These are phyloP conservation scores for Coregonus clupeaformis DNA, from an alignment of 2,113 vertebrate species.

Conservation along the genomic window DNA sequence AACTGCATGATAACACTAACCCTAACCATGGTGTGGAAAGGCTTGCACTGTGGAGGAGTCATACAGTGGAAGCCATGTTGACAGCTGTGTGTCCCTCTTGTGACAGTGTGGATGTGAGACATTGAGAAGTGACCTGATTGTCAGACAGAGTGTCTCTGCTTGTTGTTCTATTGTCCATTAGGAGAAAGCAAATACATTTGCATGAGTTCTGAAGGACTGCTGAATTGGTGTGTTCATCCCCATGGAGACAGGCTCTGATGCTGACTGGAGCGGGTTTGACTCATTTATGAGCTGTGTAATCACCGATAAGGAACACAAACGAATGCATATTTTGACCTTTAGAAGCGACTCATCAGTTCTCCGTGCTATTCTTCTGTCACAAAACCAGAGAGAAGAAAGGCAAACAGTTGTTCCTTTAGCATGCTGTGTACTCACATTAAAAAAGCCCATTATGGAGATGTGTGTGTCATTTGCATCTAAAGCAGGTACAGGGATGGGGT, in stretches of 20 bases:
- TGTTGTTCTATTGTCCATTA: background rate
- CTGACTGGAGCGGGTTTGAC: conserved; percentile 9
- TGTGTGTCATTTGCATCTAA: conserved; percentile 49
- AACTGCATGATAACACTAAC: too few species aligned
- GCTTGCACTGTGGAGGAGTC: too few species aligned
- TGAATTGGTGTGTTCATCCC: conserved; percentile 30
- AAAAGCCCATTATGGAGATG: conserved; percentile 46
- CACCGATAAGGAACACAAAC: conserved; percentile 30
- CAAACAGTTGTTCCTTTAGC: conserved; percentile 25
- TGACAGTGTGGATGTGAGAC: background rate
- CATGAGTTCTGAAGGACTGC: conserved; percentile 5
- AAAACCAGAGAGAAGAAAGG: conserved; percentile 21
- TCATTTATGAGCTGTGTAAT: conserved; percentile 37
- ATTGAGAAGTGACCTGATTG: conserved; percentile 14
- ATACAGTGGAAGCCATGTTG: too few species aligned
- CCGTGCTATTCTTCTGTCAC: conserved; percentile 24
- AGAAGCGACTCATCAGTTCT: conserved; percentile 6
- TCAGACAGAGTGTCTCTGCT: background rate
- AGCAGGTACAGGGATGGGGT: conserved; percentile 19
- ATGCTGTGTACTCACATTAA: conserved; percentile 44
- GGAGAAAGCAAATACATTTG: too few species aligned
- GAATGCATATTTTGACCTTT: conserved; percentile 54
- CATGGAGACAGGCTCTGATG: conserved; percentile 12
- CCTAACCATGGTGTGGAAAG: too few species aligned
- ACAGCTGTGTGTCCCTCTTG: too few species aligned